These are phyloP conservation scores for Falco columbarius DNA, from an alignment of 2,797 vertebrate species.

Conservation along the genomic window DNA sequence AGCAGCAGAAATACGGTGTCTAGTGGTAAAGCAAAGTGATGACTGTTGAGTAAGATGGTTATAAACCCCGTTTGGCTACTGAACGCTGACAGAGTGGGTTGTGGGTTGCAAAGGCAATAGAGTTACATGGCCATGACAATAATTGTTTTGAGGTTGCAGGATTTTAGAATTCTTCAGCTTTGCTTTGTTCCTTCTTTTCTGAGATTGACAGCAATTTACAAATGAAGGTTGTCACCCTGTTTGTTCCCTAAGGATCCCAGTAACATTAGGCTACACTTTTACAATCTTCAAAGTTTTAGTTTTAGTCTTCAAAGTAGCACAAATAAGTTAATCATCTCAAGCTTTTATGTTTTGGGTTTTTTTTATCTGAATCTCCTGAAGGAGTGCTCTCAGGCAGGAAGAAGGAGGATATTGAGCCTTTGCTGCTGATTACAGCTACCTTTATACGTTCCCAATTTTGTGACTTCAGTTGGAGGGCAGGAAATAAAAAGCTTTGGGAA, in stretches of 20 bases:
- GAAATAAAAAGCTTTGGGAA: background rate
- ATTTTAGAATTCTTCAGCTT: background rate
- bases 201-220: background rate
- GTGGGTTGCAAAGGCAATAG: background rate
- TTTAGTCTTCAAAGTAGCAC: background rate
- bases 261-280: background rate
- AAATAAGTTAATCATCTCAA: background rate
- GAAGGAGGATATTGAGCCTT: background rate
- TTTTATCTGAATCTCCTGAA: background rate
- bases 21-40: background rate
- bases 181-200: background rate
- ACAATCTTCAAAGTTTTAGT: background rate
- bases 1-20: background rate
- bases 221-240: background rate
- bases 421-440: background rate
- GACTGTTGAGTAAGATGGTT: background rate
- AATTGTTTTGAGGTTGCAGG: background rate
- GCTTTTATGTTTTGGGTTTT: background rate
- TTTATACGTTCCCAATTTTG: background rate
- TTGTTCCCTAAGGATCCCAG: background rate
- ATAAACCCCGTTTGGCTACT: background rate
- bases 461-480: background rate
- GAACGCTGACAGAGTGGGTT: background rate
- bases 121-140: rapidly evolving
- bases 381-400: background rate